These are phyloP conservation scores for Trachelus troglodyta DNA, from an alignment of 2,888 invertebrate genomes.

Conservation along the genomic window DNA sequence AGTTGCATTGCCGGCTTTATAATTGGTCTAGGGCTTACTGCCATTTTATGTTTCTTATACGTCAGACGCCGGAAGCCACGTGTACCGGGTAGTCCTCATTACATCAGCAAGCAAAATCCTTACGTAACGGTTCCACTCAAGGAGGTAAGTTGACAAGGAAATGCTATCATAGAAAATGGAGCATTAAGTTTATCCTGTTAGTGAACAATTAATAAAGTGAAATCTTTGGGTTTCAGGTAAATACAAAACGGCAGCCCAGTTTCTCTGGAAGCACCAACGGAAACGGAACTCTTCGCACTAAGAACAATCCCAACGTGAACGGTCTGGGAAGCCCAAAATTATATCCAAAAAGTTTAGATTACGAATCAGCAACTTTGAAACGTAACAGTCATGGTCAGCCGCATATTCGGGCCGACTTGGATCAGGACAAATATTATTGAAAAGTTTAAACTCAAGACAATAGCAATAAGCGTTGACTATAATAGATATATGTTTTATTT, in stretches of 20 bases:
- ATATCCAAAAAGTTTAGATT: constrained; percentile 80
- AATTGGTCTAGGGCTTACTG: constrained; percentile 63
- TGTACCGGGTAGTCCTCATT: constrained; percentile 83
- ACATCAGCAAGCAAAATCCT: constrained; percentile 85
- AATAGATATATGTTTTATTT: too few species aligned
- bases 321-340: constrained; percentile 73
- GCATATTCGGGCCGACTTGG: constrained; percentile 72
- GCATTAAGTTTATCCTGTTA: background rate
- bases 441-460: background rate
- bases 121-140: constrained; percentile 86
- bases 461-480: too few species aligned
- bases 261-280: constrained; percentile 73
- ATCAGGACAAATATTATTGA: constrained; percentile 77
- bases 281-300: constrained; percentile 68
- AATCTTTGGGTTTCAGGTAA: constrained; percentile 43
- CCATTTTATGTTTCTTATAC: constrained; percentile 67
- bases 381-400: constrained; percentile 75
- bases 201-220: constrained; percentile 4
- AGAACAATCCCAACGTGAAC: constrained; percentile 70
- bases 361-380: constrained; percentile 81
- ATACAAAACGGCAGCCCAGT: constrained; percentile 76
- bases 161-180: constrained; percentile 6
- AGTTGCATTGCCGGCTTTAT: constrained; percentile 67
- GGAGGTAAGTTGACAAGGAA: constrained; percentile 70
- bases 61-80: constrained; percentile 68